A percentile compares a stretch with the other conserved stretches of the same genome.
Conservation (phyloP, 2,113 vertebrate species). For the Ramphastos sulfuratus region DNA sequence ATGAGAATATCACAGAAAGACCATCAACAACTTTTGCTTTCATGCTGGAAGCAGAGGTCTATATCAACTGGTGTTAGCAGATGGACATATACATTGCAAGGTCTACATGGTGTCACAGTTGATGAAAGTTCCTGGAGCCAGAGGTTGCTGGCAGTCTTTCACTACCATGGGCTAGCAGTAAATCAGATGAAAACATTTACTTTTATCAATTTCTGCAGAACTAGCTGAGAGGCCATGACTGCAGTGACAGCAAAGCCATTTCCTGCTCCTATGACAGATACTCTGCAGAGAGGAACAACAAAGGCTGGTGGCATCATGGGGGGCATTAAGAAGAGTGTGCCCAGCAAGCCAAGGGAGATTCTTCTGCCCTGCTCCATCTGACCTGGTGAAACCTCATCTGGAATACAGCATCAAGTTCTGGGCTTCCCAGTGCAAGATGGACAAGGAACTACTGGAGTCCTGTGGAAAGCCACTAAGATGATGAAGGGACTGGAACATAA, state of each 20-base stretch:
- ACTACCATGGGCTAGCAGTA: background rate
- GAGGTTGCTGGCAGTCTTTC: background rate
- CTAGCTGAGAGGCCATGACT: background rate
- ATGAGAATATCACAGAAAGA: background rate
- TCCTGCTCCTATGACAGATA: rapidly evolving
- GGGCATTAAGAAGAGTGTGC: too few species aligned
- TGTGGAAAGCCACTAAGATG: too few species aligned
- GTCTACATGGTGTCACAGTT: background rate
- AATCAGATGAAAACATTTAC: background rate
- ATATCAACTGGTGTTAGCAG: background rate
- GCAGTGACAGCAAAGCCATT: background rate
- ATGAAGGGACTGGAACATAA: too few species aligned
- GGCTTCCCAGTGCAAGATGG: too few species aligned
- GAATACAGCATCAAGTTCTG: too few species aligned
- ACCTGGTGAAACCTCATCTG: too few species aligned
- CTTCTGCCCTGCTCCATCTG: too few species aligned
- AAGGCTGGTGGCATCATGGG: background rate
- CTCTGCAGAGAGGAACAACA: rapidly evolving
- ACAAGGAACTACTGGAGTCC: too few species aligned
- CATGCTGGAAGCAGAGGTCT: background rate
- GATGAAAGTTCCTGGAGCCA: constrained; percentile 24
- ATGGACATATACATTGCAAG: background rate
- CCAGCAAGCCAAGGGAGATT: background rate
- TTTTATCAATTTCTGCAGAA: background rate
- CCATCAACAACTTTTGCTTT: background rate